Percentiles rank a stretch among this genome's conserved stretches.
These are phyloP conservation scores for Brachionus rubens DNA, from an alignment of 1,140 invertebrate species.

Conservation along the genomic window DNA sequence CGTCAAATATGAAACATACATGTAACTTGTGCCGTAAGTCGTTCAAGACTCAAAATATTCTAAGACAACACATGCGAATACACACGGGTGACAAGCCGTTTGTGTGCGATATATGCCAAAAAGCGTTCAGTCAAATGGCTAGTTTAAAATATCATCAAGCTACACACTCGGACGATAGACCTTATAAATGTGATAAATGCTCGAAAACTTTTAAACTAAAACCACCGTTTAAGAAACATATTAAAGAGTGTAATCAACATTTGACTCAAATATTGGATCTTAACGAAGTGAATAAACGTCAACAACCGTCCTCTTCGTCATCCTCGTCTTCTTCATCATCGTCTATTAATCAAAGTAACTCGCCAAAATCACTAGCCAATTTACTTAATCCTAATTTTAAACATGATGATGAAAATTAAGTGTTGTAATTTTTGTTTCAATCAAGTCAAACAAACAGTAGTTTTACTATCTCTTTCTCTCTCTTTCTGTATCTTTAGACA, in stretches of 20 bases:
- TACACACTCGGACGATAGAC: slow-evolving; percentile 37
- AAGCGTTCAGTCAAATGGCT: slow-evolving; percentile 59
- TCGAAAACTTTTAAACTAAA: slow-evolving; percentile 39
- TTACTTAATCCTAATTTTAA: background rate
- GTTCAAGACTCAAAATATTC: slow-evolving; percentile 86
- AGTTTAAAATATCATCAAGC: slow-evolving; percentile 43
- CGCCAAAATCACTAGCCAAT: background rate
- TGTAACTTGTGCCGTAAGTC: slow-evolving; percentile 81
- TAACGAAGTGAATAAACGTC: background rate
- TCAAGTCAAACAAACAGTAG: slow-evolving; percentile 4
- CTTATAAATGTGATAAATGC: slow-evolving; percentile 31
- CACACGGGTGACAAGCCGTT: slow-evolving; percentile 83
- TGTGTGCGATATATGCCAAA: slow-evolving; percentile 92
- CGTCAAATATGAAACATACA: slow-evolving; percentile 67
- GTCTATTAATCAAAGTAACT: slow-evolving; percentile 6
- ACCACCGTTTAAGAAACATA: slow-evolving; percentile 37
- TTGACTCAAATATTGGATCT: background rate
- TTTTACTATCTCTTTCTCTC: no score
- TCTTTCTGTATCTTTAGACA: no score
- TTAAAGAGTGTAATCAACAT: slow-evolving; percentile 34
- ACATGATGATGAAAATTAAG: slow-evolving; percentile 12
- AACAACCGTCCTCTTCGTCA: background rate
- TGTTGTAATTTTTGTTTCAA: background rate
- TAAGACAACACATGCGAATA: slow-evolving; percentile 70
- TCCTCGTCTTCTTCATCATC: slow-evolving; percentile 6